Percentiles rank a stretch among this genome's conserved stretches.
Evolutionary conservation across 2,888 invertebrate species (phyloP).

Genomic region (Selenia dentaria): DNA sequence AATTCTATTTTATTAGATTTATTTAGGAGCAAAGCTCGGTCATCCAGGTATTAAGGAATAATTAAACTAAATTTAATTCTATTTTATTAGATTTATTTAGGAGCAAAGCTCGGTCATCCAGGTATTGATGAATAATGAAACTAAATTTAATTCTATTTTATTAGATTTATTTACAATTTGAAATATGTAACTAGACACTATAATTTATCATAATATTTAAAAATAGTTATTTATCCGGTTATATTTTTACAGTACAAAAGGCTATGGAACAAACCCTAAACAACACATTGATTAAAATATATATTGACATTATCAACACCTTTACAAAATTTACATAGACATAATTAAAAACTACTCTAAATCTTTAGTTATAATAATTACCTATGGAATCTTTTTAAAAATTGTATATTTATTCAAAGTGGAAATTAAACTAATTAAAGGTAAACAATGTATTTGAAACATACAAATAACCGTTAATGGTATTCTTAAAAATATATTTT

Average conservation of each 20-base stretch:
- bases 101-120: too few relatives aligned
- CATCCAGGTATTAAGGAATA: too few relatives aligned
- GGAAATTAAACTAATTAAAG: conserved; percentile 33
- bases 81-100: too few relatives aligned
- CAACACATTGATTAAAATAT: conserved; percentile 24
- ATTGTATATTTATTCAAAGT: conserved; percentile 24
- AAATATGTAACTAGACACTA: conserved; percentile 62
- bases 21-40: too few relatives aligned
- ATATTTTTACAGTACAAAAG: conserved; percentile 56
- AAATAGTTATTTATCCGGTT: conserved; percentile 17
- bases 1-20: too few relatives aligned
- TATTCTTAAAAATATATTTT: conserved; percentile 57
- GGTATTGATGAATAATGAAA: too few relatives aligned
- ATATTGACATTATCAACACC: conserved; percentile 39
- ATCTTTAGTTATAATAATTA: conserved; percentile 66
- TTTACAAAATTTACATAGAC: conserved; percentile 76
- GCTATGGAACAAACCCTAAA: conserved; percentile 37
- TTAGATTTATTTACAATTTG: conserved; percentile 68
- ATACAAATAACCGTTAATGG: conserved; percentile 55
- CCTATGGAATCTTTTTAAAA: conserved; percentile 66
- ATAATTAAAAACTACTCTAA: conserved; percentile 43
- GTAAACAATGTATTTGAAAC: conserved; percentile 46
- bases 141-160: too few relatives aligned
- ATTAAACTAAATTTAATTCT: too few relatives aligned
- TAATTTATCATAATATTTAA: conserved; percentile 52